Percentiles rank a stretch among this genome's conserved stretches.
Evolutionary conservation across 2,888 invertebrate species (phyloP).

Genomic region (Tetrapedia diversipes): DNA sequence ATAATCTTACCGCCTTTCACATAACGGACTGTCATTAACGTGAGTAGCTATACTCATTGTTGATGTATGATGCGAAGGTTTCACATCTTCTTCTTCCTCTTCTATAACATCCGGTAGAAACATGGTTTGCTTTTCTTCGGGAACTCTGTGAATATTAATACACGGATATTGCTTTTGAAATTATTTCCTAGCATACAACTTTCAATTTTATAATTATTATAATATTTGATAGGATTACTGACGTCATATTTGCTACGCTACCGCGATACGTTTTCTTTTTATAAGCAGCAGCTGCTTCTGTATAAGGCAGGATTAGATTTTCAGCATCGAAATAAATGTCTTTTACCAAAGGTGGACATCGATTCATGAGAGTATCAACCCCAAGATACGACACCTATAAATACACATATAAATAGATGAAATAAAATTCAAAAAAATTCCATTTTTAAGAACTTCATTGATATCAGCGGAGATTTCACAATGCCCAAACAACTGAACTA

Average conservation of each 20-base stretch:
- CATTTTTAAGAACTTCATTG: no score
- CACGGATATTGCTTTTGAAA: not conserved
- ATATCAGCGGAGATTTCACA: no score
- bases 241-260: conserved; percentile 85
- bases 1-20: conserved; percentile 76
- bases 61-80: conserved; percentile 74
- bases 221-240: conserved; percentile 69
- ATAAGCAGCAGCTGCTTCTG: conserved; percentile 84
- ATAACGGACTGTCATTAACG: conserved; percentile 71
- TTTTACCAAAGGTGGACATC: conserved; percentile 84
- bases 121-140: conserved; percentile 84
- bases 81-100: conserved; percentile 80
- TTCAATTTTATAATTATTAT: not conserved
- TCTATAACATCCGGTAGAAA: conserved; percentile 84
- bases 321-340: conserved; percentile 84
- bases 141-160: conserved; percentile 80
- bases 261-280: conserved; percentile 85
- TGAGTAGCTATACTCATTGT: conserved; percentile 72
- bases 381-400: conserved; percentile 85
- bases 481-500: no score
- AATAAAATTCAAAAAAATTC: no score
- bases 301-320: conserved; percentile 84
- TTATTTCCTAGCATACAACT: not conserved
- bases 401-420: not conserved
- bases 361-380: conserved; percentile 84